Base-by-base conservation (phyloP, 2,113 vertebrate genomes). In the Delphinapterus leucas region DNA sequence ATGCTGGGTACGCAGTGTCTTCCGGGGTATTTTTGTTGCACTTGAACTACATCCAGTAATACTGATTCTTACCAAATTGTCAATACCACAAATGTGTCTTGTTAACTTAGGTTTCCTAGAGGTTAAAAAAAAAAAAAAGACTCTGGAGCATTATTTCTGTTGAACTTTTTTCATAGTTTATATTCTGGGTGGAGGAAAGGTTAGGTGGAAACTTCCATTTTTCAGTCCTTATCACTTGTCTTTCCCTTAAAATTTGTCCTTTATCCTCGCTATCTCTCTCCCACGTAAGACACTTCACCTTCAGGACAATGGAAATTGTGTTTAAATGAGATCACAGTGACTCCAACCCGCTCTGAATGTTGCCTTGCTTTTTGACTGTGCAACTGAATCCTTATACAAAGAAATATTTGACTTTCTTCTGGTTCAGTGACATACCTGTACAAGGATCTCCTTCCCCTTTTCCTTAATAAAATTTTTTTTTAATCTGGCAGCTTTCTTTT, bases 381-480 rank as follows among this genome's bases (percentile, higher is more conserved):
- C 71, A 87, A 49, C 61, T 93, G 87, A 94, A 97, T 98, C 80
- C 82, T 93, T 96, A 96, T 88, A 95, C 93, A 98, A 96, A 98
- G 96, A 98, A 98, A 97, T 96, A 97, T 81, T 96, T 96, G 92
- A 81, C 97, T 96, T 97, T 97, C 88, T 96, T 88, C 88, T 97
- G 93, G 49, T 88, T 97, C 76, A 44, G 71, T 97, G 97, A 94
- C 92, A 95, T 77, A 87, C 95, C 63, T 90, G 47, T 97, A 95
- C 76, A 95, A 94, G 96, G 86, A 88, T 36, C 25, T 80, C 33
- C 81, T 31, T 81, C 7, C 11, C 6, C 15, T 3, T 15, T 79
- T 38, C 14, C 65, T 91, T 84, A 60, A 55, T 65, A 70, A 7
- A 12, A 5, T 1, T 53, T 20, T n/a, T 95, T 93, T 55, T 55